phyloP scores from a whole-genome alignment of 2,797 vertebrate genomes.

The Heteromormyrus szaboi region DNA sequence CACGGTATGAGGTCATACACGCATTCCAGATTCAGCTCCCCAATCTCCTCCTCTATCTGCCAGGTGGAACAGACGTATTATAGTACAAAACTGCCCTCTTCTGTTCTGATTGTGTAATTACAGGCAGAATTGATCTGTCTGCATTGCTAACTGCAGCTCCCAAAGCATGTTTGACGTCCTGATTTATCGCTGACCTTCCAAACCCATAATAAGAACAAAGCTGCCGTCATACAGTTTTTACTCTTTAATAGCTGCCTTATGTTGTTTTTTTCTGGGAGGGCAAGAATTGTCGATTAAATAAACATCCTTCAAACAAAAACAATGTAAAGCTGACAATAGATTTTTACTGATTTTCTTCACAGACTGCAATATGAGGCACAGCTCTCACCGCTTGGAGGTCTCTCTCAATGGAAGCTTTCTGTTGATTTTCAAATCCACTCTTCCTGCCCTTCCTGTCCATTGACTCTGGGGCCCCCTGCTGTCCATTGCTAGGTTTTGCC shows the following conservation, averaged over 20 bases:
- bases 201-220: neutral
- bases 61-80: neutral
- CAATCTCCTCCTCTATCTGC: constrained; percentile 39
- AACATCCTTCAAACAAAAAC: neutral
- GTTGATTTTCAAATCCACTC: neutral
- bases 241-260: neutral
- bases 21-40: constrained; percentile 32
- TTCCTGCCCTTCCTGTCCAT: constrained; percentile 3
- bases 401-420: constrained; percentile 19
- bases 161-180: neutral
- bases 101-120: neutral
- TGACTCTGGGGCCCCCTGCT: neutral
- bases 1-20: constrained; percentile 38
- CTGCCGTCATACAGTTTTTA: neutral
- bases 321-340: neutral
- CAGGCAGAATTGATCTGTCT: neutral
- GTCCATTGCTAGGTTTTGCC: neutral
- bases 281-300: neutral
- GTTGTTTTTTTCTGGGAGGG: neutral
- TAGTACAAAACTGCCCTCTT: constrained; percentile 6
- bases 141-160: neutral
- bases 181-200: neutral
- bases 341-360: neutral
- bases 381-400: constrained; percentile 40
- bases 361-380: neutral